Evolutionary conservation across 2,888 invertebrate species (phyloP), one percentile per base, ranked within the genome.

Genomic region (Oligia strigilis): DNA sequence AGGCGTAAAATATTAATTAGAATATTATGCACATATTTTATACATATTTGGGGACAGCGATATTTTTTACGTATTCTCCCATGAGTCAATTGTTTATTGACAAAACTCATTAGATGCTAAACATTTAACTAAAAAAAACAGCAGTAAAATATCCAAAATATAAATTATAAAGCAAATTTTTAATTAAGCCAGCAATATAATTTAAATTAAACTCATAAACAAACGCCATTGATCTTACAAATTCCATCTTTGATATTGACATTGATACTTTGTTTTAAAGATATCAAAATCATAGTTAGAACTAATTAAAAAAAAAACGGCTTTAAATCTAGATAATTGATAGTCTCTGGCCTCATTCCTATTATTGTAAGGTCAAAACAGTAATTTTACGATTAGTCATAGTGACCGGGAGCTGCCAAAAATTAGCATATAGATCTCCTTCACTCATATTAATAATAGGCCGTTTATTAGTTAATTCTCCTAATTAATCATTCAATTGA

Each of bases 321-420:
- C 65, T 71, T 66, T 49, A 65, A 85, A 71, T 71, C 74, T 70
- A 74, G 14, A 66, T 80, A 65, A 66, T 85, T 80, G 60, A 65
- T 82, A 52, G 74, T 80, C 74, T 74, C n/a, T 85, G 82, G 85
- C 82, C 82, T 82, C 81, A 85, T 72, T 86, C 64, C 78, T 86
- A 74, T 60, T 78, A 69, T 19, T 82, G 46, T 69, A 84, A 84
- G 86, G 83, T 75, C 62, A 67, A 46, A 46, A 82, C 74, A 78
- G 71, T 78, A 82, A 82, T 75, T 86, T 74, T 64, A 52, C 40
- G 29, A 82, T 84, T 86, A 77, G 71, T 86, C 83, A 82, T 29
- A 55, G 14, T 55, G 58, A 69, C 14, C 3, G 71, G 71, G 71
- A 52, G 86, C 78, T 84, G 86, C 86, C 83, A 84, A 84, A 83